Percentiles rank a stretch among this genome's conserved stretches.
These are phyloP conservation scores for Saxidomus purpurata DNA, from an alignment of 1,140 invertebrate genomes.

Conservation along the genomic window DNA sequence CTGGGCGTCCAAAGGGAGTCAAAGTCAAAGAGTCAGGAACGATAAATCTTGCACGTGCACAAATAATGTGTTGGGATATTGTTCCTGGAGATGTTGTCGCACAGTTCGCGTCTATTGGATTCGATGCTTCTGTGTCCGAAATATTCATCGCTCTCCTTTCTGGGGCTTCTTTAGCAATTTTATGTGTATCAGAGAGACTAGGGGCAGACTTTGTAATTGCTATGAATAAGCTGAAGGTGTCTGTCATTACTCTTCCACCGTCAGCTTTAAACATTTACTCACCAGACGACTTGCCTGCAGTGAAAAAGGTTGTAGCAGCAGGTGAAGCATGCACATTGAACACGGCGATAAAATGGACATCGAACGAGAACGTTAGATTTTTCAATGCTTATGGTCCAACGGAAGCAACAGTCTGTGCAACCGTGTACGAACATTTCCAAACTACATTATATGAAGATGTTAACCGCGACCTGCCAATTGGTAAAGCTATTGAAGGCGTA, in stretches of 20 bases:
- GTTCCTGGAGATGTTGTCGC: conserved; percentile 66
- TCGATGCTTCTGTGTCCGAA: conserved; percentile 76
- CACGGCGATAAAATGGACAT: conserved; percentile 75
- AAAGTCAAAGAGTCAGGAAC: conserved; percentile 68
- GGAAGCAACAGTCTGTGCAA: conserved; percentile 77
- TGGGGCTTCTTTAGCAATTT: conserved; percentile 71
- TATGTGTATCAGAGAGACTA: conserved; percentile 68
- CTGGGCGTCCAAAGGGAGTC: conserved; percentile 77
- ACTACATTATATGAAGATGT: conserved; percentile 63
- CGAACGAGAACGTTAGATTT: conserved; percentile 60
- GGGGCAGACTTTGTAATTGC: conserved; percentile 72
- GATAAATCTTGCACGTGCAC: conserved; percentile 71
- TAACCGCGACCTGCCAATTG: conserved; percentile 74
- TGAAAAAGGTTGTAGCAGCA: conserved; percentile 73
- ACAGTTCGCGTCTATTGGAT: conserved; percentile 78
- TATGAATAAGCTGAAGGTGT: conserved; percentile 70
- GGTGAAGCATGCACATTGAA: conserved; percentile 75
- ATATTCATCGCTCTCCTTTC: conserved; percentile 74
- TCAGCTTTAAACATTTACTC: conserved; percentile 75
- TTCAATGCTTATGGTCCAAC: conserved; percentile 78
- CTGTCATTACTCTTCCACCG: conserved; percentile 73
- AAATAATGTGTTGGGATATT: conserved; percentile 72
- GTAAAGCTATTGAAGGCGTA: conserved; percentile 69
- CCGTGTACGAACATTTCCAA: conserved; percentile 69
- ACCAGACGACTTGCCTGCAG: conserved; percentile 68